Percentiles rank a stretch among this genome's conserved stretches.
Conservation (phyloP, 2,888 invertebrate genomes). For the Patella pellucida region DNA sequence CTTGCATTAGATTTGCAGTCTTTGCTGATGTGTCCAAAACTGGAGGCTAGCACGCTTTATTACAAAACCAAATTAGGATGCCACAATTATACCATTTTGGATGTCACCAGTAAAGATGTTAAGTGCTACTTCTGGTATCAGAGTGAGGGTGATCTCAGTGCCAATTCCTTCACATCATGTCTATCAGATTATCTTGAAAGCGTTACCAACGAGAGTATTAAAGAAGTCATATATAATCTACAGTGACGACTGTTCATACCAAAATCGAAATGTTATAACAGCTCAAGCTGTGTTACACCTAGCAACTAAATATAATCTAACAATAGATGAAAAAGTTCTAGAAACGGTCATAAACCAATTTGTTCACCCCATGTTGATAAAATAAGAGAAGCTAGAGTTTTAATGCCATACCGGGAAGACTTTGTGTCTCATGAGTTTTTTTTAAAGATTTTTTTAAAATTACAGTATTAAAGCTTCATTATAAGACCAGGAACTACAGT, state of each 20-base stretch:
- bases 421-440: background rate
- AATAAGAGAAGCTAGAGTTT: conserved; percentile 25
- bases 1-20: no score
- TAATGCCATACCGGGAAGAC: background rate
- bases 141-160: conserved; percentile 10
- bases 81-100: conserved; percentile 26
- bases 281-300: background rate
- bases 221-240: conserved; percentile 20
- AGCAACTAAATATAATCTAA: background rate
- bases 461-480: background rate
- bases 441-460: background rate
- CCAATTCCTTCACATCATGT: conserved; percentile 23
- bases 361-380: conserved; percentile 18
- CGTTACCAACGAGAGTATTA: background rate
- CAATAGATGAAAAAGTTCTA: conserved; percentile 12
- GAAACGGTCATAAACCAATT: conserved; percentile 18
- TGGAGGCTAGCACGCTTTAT: conserved; percentile 17
- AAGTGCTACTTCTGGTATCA: conserved; percentile 25
- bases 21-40: no score
- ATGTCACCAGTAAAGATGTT: conserved; percentile 18
- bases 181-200: conserved; percentile 13
- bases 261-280: conserved; percentile 14
- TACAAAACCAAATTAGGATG: conserved; percentile 23
- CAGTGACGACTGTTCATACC: conserved; percentile 9
- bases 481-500: no score